Percentiles rank a stretch among this genome's conserved stretches.
These are phyloP conservation scores for Centropus bengalensis DNA, from an alignment of 2,113 vertebrate species.

Conservation along the genomic window DNA sequence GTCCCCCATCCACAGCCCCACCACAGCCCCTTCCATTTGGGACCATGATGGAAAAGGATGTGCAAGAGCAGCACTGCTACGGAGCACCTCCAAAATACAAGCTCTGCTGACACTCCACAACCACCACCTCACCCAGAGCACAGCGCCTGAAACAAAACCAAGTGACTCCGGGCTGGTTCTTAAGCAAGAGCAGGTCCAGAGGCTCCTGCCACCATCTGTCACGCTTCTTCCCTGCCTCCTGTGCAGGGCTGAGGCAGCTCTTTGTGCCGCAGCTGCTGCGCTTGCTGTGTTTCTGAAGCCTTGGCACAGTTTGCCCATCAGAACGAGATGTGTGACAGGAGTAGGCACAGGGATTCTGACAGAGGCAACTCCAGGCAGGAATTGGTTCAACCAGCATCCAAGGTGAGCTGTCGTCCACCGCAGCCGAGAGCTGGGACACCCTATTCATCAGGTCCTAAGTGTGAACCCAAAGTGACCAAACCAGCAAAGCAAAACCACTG, in stretches of 20 bases:
- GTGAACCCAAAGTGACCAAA: background rate
- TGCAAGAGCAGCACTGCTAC: background rate
- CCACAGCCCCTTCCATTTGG: background rate
- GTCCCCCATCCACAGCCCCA: background rate
- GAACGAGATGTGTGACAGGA: background rate
- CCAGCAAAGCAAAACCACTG: background rate
- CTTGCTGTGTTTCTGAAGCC: background rate
- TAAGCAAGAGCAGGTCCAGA: background rate
- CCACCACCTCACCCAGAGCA: background rate
- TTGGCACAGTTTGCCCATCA: background rate
- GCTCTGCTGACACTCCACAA: background rate
- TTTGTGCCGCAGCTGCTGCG: background rate
- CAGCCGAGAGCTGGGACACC: background rate
- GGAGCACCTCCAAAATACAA: background rate
- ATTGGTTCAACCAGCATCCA: rapidly evolving
- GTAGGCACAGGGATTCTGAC: background rate
- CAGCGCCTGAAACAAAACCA: background rate
- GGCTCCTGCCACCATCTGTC: background rate
- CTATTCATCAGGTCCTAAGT: background rate
- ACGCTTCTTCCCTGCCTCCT: background rate
- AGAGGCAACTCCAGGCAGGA: background rate
- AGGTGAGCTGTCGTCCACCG: background rate
- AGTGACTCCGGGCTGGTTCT: background rate
- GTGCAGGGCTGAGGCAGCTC: background rate
- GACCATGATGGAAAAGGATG: background rate